Base-by-base conservation (phyloP, 2,797 vertebrate species). In the Molossus alvarezi region DNA sequence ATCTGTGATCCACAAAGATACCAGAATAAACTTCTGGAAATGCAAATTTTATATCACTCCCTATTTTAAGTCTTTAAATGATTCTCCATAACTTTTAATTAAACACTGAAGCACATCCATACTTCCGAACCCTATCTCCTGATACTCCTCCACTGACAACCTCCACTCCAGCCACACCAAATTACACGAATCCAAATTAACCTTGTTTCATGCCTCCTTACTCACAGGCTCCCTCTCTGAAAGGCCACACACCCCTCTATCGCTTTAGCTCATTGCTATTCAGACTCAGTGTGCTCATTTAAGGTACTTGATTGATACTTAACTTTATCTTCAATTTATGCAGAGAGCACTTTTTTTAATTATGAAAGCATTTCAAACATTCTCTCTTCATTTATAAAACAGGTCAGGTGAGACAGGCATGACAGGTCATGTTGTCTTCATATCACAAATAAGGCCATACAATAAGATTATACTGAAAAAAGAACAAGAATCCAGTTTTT, bases 1-100 rank as follows among this genome's bases (percentile, higher is more conserved):
- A 86, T 58, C 55, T 86, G 76, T 80, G 48, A 94, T 27, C 51
- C 51, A 75, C 12, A 48, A 9, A 58, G 29, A 62, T 8, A 23
- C 9, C 29, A 95, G 29, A 87, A 87, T 62, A 89, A 89, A 82
- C 33, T 83, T 95, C 33, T 69, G 2, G 20, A 96, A 79, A 77
- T 83, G 45, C 25, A 83, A 73, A 94, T 57, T 87, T 88, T 62
- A 65, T 86, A 27, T 83, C 48, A 80, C 55, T 91, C 48, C 20
- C 48, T 79, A 85, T 62, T 80, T 67, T 85, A 89, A 85, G 73
- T 72, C 41, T 95, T 65, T 80, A 84, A 76, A 64, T 53, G 21
- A 83, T 55, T 11, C 13, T 72, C 41, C 9, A 15, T 4, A 81
- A 80, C 53, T 77, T 79, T 95, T 83, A 89, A 83, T 51, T 67